Evolutionary conservation across 2,888 invertebrate species (phyloP), one percentile per base, ranked within the genome.

Genomic region (Cataglyphis livida): DNA sequence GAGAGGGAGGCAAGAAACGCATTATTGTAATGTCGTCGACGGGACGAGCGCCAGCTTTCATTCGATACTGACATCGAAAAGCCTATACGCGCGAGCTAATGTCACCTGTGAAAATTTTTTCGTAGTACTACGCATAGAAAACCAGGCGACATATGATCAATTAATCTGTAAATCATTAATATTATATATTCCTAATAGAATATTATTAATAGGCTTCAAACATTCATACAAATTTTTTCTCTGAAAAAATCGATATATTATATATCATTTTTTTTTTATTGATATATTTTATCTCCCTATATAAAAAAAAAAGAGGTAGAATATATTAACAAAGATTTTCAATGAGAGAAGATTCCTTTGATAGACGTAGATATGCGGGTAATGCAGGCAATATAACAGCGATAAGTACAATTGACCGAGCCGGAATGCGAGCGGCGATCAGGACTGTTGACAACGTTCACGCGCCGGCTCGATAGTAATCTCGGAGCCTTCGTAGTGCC

Each of bases 21-120:
- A 84, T 88, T 87, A 88, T 87, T 85, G 88, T 90, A 90, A 90
- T 87, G 86, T 87, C 73, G 73, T 87, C 85, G 76, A 71, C 71
- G 82, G 64, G 84, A 81, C 73, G 88, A 89, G 59, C 35, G 59
- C 44, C 78, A 73, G 78, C 54, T 79, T 79, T 79, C 78, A 79
- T 79, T 79, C 74, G 59, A 79, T 71, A 48, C 38, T 57, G 41
- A 78, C 74, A 48, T 68, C 59, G 59, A 35, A 59, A 61, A 71
- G 78, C 71, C 44, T 68, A 25, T 44, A 35, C 7, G 51, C 12
- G 35, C 32, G 59, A 79, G 59, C 32, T 79, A 73, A 79, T 79
- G 74, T 79, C 44, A 38, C 25, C 25, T 7, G 44, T 32, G 25
- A 44, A 41, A 21, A 61, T 71, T 78, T 78, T 59, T 73, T 79